These are phyloP conservation scores for Sylvietta virens DNA, from an alignment of 2,113 vertebrate genomes.

Conservation along the genomic window DNA sequence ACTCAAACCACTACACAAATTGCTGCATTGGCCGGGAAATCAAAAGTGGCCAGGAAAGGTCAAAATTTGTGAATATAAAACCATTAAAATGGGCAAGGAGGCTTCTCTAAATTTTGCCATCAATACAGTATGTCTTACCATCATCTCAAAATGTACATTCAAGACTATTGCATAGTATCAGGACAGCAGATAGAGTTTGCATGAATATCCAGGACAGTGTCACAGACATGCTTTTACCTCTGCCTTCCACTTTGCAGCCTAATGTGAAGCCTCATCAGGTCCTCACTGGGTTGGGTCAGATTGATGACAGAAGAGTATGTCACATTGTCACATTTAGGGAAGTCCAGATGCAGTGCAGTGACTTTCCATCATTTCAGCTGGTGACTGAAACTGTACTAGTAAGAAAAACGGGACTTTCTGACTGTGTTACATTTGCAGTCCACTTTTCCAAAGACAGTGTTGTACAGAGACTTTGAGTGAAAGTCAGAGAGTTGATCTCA, in stretches of 20 bases:
- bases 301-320: neutral
- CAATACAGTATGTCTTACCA: accelerated
- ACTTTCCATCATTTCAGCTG: neutral
- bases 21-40: no score
- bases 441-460: neutral
- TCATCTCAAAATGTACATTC: neutral
- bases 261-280: neutral
- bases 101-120: neutral
- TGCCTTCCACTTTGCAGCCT: neutral
- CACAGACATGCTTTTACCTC: neutral
- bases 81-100: neutral
- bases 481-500: neutral
- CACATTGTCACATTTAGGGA: neutral
- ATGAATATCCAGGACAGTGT: neutral
- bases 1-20: no score
- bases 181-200: neutral
- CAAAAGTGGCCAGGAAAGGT: no score
- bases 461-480: neutral
- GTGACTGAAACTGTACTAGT: neutral
- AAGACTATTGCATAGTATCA: neutral
- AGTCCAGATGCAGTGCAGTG: neutral
- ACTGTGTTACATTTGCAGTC: neutral
- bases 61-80: no score
- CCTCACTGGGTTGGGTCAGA: neutral
- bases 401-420: neutral